Base-by-base conservation (phyloP, 2,888 invertebrate genomes). In the Colletes collaris region DNA sequence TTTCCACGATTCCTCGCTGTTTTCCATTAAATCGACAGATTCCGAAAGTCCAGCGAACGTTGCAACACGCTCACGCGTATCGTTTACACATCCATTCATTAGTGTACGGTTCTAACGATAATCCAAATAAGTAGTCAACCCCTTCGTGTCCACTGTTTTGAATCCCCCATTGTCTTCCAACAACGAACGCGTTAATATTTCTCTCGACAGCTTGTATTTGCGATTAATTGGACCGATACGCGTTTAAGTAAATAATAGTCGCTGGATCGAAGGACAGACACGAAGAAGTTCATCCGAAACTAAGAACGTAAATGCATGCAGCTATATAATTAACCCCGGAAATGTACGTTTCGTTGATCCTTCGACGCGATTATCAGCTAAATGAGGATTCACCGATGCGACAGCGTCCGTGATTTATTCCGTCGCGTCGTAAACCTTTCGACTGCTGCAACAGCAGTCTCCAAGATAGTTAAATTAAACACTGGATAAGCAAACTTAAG, bases 291-390 rank as follows among this genome's bases (percentile, higher is more conserved):
- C 59, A 60, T 50, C 62, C n/a, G n/a, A 37, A 4, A 27, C 52
- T 16, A 37, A 52, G 19, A 11, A 60, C 44, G 27, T 49, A 58
- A 49, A 16, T 44, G 44, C 52, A 49, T 44, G 49, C 68, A 52
- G 4, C 44, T 71, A 46, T 3, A 46, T 46, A 53, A 58, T 69
- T 49, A 55, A 50, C 19, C 2, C 10, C 35, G 27, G 40, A 44
- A 59, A 64, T 49, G 35, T 49, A 27, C 60, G 46, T 46, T 64
- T 79, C 79, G 71, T 79, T 72, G 70, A 71, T 35, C 49, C 37
- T 8, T 66, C 37, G 35, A 27, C 8, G 53, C 11, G 55, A 66
- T 49, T 49, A 49, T 19, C 35, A 19, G 37, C 49, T 44, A 59
- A 73, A 60, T 35, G 35, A 46, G 27, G 49, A 19, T 53, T 46